These are phyloP conservation scores for Diploptera punctata DNA, from an alignment of 2,888 invertebrate species.

Conservation along the genomic window DNA sequence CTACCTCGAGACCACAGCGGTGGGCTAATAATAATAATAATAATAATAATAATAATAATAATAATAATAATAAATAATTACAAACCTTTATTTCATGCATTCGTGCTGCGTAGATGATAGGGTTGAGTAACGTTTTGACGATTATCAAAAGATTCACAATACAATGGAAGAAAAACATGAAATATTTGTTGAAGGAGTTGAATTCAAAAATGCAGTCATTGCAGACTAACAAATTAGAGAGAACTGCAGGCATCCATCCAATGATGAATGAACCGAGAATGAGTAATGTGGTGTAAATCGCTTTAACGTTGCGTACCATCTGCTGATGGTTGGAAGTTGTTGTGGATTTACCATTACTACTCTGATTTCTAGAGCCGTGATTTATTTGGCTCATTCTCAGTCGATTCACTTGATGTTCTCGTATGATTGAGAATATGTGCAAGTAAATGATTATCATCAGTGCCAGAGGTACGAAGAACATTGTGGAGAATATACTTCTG, in stretches of 20 bases:
- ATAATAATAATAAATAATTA: neutral
- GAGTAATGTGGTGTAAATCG: slow-evolving; percentile 66
- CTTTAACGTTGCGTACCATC: slow-evolving; percentile 53
- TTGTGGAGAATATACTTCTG: slow-evolving; percentile 58
- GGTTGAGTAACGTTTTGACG: slow-evolving; percentile 67
- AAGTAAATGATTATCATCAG: slow-evolving; percentile 66
- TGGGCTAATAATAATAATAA: too few relatives aligned
- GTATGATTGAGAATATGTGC: slow-evolving; percentile 65
- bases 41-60: neutral
- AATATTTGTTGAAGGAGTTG: slow-evolving; percentile 36
- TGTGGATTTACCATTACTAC: neutral
- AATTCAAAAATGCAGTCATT: slow-evolving; percentile 54
- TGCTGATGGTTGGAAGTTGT: slow-evolving; percentile 22
- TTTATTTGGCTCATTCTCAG: slow-evolving; percentile 52
- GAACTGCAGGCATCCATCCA: slow-evolving; percentile 68
- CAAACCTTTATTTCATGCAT: slow-evolving; percentile 68
- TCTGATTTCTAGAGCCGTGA: slow-evolving; percentile 21
- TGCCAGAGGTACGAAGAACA: slow-evolving; percentile 64
- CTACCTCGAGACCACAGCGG: too few relatives aligned
- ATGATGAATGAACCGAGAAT: slow-evolving; percentile 64
- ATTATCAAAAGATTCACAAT: slow-evolving; percentile 63
- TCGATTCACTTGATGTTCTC: slow-evolving; percentile 60
- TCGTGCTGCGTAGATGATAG: slow-evolving; percentile 69
- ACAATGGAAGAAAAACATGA: slow-evolving; percentile 49
- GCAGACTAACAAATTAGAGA: slow-evolving; percentile 64